Evolutionary conservation across 2,113 vertebrate species (phyloP).

Genomic region (Centropus bengalensis): DNA sequence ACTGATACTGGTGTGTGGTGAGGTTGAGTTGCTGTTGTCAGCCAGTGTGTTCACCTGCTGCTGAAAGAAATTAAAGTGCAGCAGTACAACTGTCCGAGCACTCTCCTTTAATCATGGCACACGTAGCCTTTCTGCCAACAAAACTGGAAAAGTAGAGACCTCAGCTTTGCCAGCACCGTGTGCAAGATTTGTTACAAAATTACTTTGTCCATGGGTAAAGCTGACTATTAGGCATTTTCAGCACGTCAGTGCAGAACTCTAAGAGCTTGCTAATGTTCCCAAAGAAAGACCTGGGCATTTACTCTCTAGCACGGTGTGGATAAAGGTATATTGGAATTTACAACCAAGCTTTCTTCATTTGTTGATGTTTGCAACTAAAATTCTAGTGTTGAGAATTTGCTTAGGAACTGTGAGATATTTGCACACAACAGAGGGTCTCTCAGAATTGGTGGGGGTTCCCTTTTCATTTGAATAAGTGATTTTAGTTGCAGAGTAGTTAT

Average conservation of each 20-base stretch:
- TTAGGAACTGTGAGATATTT: not conserved
- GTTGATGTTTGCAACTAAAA: not conserved
- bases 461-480: not conserved
- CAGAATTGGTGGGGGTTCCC: not conserved
- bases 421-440: rapidly evolving
- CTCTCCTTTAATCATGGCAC: not conserved
- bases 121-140: rapidly evolving
- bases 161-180: not conserved
- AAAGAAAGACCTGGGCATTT: not conserved
- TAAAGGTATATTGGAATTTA: not conserved
- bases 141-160: not conserved
- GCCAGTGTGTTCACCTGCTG: not conserved
- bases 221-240: not conserved
- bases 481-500: not conserved
- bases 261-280: not conserved
- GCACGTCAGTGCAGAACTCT: not conserved
- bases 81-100: not conserved
- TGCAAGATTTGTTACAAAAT: not conserved
- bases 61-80: not conserved
- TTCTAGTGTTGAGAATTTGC: not conserved
- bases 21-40: not conserved
- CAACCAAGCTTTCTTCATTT: not conserved
- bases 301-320: not conserved
- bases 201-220: not conserved
- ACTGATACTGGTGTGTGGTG: not conserved